Percentiles rank a stretch among this genome's conserved stretches.
These are phyloP conservation scores for Tortricodes alternella DNA, from an alignment of 2,888 invertebrate genomes.

Conservation along the genomic window DNA sequence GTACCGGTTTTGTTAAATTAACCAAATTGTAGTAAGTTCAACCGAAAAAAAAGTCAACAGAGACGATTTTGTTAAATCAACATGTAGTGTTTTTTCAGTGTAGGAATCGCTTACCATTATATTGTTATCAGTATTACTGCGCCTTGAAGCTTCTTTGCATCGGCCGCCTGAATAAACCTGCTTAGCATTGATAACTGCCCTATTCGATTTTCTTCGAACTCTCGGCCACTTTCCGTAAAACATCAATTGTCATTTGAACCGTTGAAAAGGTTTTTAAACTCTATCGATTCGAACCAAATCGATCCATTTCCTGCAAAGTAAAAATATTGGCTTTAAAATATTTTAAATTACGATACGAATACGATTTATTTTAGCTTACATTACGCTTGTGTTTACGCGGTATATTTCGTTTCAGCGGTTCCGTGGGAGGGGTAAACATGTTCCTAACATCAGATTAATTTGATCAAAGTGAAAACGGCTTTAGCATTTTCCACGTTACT, in stretches of 20 bases:
- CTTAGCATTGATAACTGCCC: constrained; percentile 36
- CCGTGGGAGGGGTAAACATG: constrained; percentile 50
- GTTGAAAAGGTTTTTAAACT: constrained; percentile 30
- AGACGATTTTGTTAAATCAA: too few species aligned
- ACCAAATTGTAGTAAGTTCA: too few species aligned
- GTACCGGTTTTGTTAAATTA: too few species aligned
- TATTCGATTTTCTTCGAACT: constrained; percentile 32
- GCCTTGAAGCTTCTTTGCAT: constrained; percentile 22
- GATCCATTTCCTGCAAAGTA: constrained; percentile 15
- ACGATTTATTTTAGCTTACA: constrained; percentile 30
- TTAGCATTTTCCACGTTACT: constrained; percentile 69
- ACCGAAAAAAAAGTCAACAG: too few species aligned
- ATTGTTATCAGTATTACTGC: neutral
- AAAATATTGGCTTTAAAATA: constrained; percentile 23
- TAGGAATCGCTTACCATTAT: too few species aligned
- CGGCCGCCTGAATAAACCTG: constrained; percentile 27
- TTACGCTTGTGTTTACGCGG: constrained; percentile 38
- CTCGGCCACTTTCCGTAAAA: constrained; percentile 26
- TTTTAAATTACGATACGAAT: too few species aligned
- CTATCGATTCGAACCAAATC: constrained; percentile 23
- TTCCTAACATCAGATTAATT: constrained; percentile 70
- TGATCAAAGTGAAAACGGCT: constrained; percentile 75
- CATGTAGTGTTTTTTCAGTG: too few species aligned
- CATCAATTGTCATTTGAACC: constrained; percentile 32
- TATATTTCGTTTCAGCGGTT: constrained; percentile 47